Base-by-base conservation (phyloP, 2,113 vertebrate species). In the Thryonomys swinderianus region DNA sequence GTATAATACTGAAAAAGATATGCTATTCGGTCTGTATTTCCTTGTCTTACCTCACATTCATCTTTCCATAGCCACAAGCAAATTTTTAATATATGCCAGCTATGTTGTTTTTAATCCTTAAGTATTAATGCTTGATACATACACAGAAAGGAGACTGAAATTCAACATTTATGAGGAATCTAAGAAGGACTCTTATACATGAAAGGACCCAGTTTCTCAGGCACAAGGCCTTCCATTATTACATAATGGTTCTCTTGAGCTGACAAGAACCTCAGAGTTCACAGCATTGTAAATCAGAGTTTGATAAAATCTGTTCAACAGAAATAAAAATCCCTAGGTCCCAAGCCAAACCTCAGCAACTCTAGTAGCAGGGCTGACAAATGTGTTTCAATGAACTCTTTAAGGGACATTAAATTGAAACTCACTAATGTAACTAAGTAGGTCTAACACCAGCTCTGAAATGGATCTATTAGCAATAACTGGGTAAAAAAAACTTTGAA, bases 401-500 rank as follows among this genome's bases (percentile, higher is more conserved):
- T 6, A 81, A 74, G 59, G 62, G 55, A 95, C 23, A 66, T 51
- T 85, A 86, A 93, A 69, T 37, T 76, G 67, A 95, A 59, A 89
- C 40, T 6, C 34, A 87, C 13, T 94, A 32, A 53, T 84, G 0
- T 90, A 73, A 78, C 61, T 82, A 10, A 51, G 48, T 7, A 48
- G 11, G 13, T 89, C 66, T 94, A 83, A 66, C 25, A 92, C 4
- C 4, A 67, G 25, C 42, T 91, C 51, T 34, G 59, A 95, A 91
- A 93, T 62, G 23, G 55, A 90, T 64, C 83, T 93, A 57, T 40
- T 23, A 87, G 53, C 53, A 96, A 80, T 57, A 92, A 55, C 45
- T 62, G 48, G 57, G 34, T n/a, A 80, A 67, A 87, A 95, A 95
- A 95, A 79, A 93, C n/a, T 92, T 21, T 71, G 40, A 82, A 20